Conservation (phyloP, 2,113 vertebrate species). For the Archilochus colubris region DNA sequence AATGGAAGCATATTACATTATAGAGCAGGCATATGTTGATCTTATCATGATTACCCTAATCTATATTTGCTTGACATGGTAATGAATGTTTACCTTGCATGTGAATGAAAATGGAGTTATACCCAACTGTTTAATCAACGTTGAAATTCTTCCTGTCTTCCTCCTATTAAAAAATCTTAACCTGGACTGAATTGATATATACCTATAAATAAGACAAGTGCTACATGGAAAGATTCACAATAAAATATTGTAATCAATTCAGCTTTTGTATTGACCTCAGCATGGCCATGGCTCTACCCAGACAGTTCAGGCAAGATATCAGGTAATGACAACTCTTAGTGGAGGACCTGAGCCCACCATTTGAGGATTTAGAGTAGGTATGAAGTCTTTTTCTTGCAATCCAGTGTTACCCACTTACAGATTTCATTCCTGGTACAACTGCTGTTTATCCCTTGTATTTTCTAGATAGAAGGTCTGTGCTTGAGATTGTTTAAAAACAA, state of each 20-base stretch:
- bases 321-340: background rate
- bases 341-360: background rate
- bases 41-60: background rate
- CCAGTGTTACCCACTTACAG: background rate
- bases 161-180: background rate
- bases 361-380: background rate
- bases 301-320: background rate
- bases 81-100: background rate
- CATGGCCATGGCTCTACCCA: background rate
- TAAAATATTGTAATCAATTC: background rate
- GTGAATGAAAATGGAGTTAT: background rate
- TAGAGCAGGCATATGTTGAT: background rate
- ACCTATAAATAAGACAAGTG: background rate
- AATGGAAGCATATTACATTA: constrained; percentile 10
- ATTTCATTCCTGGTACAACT: rapidly evolving
- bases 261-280: background rate
- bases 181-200: background rate
- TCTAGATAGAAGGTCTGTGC: background rate
- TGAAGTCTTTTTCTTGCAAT: background rate
- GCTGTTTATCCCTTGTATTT: background rate
- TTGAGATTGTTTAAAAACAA: background rate
- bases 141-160: background rate
- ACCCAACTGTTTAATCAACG: background rate
- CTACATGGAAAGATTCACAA: background rate
- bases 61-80: background rate